Percentiles rank a stretch among this genome's conserved stretches.
Conservation (phyloP, 2,888 invertebrate species). For the Seira ritae region DNA sequence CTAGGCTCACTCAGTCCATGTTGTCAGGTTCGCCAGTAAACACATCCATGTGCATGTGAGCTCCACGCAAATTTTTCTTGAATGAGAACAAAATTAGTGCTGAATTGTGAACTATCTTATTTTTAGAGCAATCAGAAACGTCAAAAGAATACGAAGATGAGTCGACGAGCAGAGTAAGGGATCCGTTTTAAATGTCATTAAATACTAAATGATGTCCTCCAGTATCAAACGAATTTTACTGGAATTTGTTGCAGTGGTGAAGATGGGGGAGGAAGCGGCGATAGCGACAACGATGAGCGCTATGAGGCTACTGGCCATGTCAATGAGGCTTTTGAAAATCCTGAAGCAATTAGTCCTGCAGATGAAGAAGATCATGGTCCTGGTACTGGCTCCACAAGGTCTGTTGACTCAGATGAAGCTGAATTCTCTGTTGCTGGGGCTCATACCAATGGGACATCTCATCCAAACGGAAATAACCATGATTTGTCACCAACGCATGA, state of each 20-base stretch:
- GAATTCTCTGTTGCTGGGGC: background rate
- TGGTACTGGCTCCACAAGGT: slow-evolving; percentile 38
- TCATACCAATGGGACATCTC: background rate
- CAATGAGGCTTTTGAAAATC: slow-evolving; percentile 23
- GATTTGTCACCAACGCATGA: background rate
- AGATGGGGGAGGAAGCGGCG: background rate
- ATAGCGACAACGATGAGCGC: slow-evolving; percentile 23
- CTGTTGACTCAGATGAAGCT: slow-evolving; percentile 1
- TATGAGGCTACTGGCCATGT: background rate
- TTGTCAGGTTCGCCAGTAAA: too few relatives aligned
- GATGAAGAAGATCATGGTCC: background rate
- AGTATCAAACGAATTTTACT: too few relatives aligned
- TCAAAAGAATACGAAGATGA: background rate
- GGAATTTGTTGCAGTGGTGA: background rate
- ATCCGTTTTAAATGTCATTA: too few relatives aligned
- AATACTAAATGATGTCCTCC: too few relatives aligned
- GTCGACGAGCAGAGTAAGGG: background rate
- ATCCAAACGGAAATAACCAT: too few relatives aligned
- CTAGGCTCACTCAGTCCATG: too few relatives aligned
- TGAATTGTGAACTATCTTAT: too few relatives aligned
- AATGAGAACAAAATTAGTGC: too few relatives aligned
- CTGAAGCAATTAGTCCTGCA: slow-evolving; percentile 10
- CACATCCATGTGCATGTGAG: too few relatives aligned
- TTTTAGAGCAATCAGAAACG: too few relatives aligned
- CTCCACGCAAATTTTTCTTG: too few relatives aligned